phyloP scores from a whole-genome alignment of 2,888 invertebrate genomes.

The Neuroscelio doddi region DNA sequence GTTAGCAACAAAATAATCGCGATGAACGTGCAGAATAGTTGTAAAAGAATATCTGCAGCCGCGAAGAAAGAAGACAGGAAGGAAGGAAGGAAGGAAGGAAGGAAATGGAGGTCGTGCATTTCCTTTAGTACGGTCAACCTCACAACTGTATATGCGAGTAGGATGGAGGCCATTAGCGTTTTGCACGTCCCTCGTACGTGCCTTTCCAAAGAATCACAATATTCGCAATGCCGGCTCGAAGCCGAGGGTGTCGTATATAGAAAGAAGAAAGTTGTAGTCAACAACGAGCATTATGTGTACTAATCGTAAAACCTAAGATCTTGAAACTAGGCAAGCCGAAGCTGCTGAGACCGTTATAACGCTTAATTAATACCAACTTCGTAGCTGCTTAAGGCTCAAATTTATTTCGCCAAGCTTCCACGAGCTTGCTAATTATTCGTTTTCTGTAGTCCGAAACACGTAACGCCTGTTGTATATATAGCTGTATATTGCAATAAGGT shows the following conservation, averaged over 20 bases:
- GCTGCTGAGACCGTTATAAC: constrained; percentile 37
- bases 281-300: constrained; percentile 44
- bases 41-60: constrained; percentile 21
- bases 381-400: constrained; percentile 59
- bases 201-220: constrained; percentile 55
- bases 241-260: constrained; percentile 26
- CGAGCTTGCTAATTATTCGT: constrained; percentile 62
- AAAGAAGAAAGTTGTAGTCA: constrained; percentile 45
- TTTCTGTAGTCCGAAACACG: constrained; percentile 25
- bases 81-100: constrained; percentile 14
- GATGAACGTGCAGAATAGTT: constrained; percentile 33
- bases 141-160: constrained; percentile 43
- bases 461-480: not conserved
- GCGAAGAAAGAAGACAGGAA: not conserved
- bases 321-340: constrained; percentile 13
- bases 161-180: constrained; percentile 51
- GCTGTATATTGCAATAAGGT: constrained; percentile 30
- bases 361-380: constrained; percentile 64
- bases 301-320: constrained; percentile 46
- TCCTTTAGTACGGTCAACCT: constrained; percentile 50
- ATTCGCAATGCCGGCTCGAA: constrained; percentile 23
- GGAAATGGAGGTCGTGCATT: constrained; percentile 46
- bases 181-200: constrained; percentile 56
- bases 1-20: constrained; percentile 31
- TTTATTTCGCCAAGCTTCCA: constrained; percentile 60